Percentiles rank a stretch among this genome's conserved stretches.
Conservation (phyloP, 2,797 vertebrate species). For the Stomatorhinus walkeri region DNA sequence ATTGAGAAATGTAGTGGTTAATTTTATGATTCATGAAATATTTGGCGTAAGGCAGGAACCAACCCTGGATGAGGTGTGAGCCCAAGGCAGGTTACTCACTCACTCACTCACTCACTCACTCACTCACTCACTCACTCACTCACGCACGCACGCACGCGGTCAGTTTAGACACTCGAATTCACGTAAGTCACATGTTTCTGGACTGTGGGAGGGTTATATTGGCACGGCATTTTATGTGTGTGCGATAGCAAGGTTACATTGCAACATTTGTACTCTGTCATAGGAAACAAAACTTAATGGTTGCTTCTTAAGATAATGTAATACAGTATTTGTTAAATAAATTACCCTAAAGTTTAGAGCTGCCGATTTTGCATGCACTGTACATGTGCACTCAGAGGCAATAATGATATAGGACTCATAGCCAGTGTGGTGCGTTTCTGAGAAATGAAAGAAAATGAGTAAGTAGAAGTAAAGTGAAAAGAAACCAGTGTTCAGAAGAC, state of each 20-base stretch:
- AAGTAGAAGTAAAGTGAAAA: not conserved
- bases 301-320: not conserved
- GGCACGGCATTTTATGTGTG: not conserved
- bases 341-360: not conserved
- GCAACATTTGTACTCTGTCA: not conserved
- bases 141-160: too few relatives aligned
- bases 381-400: not conserved
- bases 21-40: not conserved
- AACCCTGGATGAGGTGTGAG: not conserved
- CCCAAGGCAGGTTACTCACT: not conserved
- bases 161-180: not conserved
- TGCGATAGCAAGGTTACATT: not conserved
- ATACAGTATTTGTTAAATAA: not conserved
- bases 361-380: not conserved
- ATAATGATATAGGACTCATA: not conserved
- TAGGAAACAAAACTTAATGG: not conserved
- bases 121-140: not conserved
- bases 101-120: not conserved
- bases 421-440: not conserved
- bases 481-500: not conserved
- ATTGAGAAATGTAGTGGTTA: not conserved
- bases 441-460: not conserved
- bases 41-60: not conserved
- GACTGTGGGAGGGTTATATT: not conserved
- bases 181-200: not conserved